Conservation (phyloP, 30 jellyfish, hydroid and myxozoan genomes). For the Cassiopea xamachana region DNA sequence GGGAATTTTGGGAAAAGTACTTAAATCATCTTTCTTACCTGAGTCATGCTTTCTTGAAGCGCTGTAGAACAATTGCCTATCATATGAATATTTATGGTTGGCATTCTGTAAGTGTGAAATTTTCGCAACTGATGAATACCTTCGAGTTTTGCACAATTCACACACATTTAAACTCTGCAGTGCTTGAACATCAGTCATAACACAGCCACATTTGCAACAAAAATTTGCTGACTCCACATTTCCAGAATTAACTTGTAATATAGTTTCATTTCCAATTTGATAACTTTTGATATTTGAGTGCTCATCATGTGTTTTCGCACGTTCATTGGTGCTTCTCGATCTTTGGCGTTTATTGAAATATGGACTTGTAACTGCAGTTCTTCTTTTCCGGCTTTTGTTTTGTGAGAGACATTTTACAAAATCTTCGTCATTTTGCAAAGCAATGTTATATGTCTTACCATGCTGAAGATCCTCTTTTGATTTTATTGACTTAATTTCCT, state of each 20-base stretch:
- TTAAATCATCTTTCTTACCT: too few species aligned
- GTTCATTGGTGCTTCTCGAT: neutral
- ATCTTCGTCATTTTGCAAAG: neutral
- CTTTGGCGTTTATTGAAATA: neutral
- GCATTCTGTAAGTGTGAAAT: neutral
- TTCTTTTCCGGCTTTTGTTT: neutral
- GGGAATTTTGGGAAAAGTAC: too few species aligned
- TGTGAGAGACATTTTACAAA: neutral
- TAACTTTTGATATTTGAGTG: too few species aligned
- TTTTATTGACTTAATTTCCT: too few species aligned
- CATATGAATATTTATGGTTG: neutral
- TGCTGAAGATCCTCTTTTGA: too few species aligned
- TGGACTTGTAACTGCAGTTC: neutral
- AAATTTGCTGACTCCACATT: neutral
- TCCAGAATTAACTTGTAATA: neutral
- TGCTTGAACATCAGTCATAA: neutral
- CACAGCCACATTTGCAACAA: neutral
- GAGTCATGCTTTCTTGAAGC: neutral
- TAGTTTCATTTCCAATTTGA: too few species aligned
- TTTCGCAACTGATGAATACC: neutral
- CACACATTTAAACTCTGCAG: neutral
- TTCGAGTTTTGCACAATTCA: neutral
- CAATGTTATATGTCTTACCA: too few species aligned
- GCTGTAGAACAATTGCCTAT: neutral
- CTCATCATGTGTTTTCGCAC: too few species aligned